These are phyloP conservation scores for Solenopsis fugax DNA, from an alignment of 1,140 invertebrate species.

Conservation along the genomic window DNA sequence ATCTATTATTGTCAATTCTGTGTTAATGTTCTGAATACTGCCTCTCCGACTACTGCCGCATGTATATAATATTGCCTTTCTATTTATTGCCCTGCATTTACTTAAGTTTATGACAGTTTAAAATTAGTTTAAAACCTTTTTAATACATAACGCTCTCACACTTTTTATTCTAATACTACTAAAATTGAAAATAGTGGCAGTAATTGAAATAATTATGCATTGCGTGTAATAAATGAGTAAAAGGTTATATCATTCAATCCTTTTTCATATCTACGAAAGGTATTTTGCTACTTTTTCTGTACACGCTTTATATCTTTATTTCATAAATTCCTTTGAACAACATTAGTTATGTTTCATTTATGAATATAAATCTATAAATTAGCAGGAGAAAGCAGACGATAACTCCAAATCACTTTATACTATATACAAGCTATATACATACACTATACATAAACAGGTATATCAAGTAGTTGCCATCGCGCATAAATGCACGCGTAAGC, in stretches of 20 bases:
- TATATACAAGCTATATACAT: too few relatives aligned
- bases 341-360: background rate
- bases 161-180: too few relatives aligned
- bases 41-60: too few relatives aligned
- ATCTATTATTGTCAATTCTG: too few relatives aligned
- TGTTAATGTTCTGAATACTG: too few relatives aligned
- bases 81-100: too few relatives aligned
- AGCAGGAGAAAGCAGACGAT: background rate
- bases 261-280: background rate
- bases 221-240: background rate
- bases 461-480: background rate
- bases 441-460: background rate
- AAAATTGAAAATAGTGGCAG: too few relatives aligned
- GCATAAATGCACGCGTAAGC: slow-evolving; percentile 34
- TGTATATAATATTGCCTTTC: too few relatives aligned
- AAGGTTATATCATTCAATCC: background rate
- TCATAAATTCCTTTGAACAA: background rate
- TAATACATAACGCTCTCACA: too few relatives aligned
- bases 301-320: background rate
- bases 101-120: too few relatives aligned
- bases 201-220: background rate
- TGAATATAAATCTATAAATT: background rate
- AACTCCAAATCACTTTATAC: background rate
- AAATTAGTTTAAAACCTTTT: too few relatives aligned
- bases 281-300: background rate